phyloP scores from a whole-genome alignment of 2,113 vertebrate genomes.

The Forbesichthys papilliferus region DNA sequence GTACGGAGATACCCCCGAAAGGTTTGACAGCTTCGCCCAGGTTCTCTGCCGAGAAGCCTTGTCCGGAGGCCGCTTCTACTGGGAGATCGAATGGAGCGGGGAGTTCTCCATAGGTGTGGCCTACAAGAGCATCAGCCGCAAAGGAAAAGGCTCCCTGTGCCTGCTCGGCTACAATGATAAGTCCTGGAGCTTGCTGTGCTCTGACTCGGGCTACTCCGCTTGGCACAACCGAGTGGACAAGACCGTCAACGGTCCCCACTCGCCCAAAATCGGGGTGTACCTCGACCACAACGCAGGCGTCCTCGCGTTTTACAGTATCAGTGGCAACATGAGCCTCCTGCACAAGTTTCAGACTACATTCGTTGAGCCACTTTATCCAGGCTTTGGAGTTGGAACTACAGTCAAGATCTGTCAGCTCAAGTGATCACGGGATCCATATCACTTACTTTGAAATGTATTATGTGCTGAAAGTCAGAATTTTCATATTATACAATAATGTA shows the following conservation, averaged over 20 bases:
- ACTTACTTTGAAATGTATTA: background rate
- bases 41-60: conserved; percentile 84
- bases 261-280: conserved; percentile 83
- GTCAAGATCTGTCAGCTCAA: conserved; percentile 80
- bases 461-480: background rate
- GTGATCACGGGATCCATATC: conserved; percentile 43
- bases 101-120: conserved; percentile 87
- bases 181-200: conserved; percentile 92
- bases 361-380: conserved; percentile 79
- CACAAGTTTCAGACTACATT: conserved; percentile 85
- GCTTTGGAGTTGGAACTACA: conserved; percentile 89
- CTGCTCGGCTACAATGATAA: conserved; percentile 86
- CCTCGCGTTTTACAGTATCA: conserved; percentile 87
- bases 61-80: conserved; percentile 83
- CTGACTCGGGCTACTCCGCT: conserved; percentile 85
- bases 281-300: conserved; percentile 82
- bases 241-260: conserved; percentile 73
- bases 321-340: conserved; percentile 76
- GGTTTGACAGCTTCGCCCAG: conserved; percentile 89
- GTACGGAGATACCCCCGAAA: conserved; percentile 62
- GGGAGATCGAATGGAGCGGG: conserved; percentile 86
- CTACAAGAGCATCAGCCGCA: conserved; percentile 78
- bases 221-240: conserved; percentile 84
- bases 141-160: conserved; percentile 80
- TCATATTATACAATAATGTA: conserved; percentile 10